phyloP scores from a whole-genome alignment of 2,797 vertebrate species.

The Leptodactylus fallax region DNA sequence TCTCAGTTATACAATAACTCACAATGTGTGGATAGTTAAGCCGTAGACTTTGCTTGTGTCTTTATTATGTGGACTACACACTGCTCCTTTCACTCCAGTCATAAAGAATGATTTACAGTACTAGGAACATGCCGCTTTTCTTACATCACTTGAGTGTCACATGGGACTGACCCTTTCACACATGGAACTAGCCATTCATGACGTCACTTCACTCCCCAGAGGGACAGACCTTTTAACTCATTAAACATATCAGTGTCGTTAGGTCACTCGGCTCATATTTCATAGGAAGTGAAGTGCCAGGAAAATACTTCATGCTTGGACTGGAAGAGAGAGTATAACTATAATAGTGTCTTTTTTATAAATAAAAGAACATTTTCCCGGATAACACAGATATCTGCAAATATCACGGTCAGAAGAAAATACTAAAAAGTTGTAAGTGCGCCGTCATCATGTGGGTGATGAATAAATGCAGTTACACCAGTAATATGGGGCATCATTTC shows the following conservation, averaged over 20 bases:
- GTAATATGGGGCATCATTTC: too few relatives aligned
- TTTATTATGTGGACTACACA: slow-evolving; percentile 12
- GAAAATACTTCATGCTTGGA: slow-evolving; percentile 34
- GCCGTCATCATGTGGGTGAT: too few relatives aligned
- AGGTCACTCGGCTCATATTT: slow-evolving; percentile 54
- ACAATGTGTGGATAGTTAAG: slow-evolving; percentile 12
- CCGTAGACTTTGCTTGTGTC: slow-evolving; percentile 11
- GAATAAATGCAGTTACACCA: not conserved
- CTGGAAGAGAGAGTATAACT: slow-evolving; percentile 4
- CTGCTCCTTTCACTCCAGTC: slow-evolving; percentile 18
- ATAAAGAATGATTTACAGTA: slow-evolving; percentile 38
- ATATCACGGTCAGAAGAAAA: too few relatives aligned
- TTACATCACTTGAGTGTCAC: slow-evolving; percentile 40
- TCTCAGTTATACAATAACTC: not conserved
- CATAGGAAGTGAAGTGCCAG: slow-evolving; percentile 36
- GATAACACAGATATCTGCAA: not conserved
- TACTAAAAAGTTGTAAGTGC: too few relatives aligned
- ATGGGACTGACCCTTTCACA: slow-evolving; percentile 39
- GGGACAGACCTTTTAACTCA: slow-evolving; percentile 42
- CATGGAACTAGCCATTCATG: slow-evolving; percentile 41
- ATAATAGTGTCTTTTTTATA: not conserved
- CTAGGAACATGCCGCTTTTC: slow-evolving; percentile 3
- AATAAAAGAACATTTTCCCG: not conserved
- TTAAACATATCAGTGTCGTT: slow-evolving; percentile 46
- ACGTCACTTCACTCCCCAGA: slow-evolving; percentile 43